Evolutionary conservation across 1,140 invertebrate genomes (phyloP), one percentile per base, ranked within the genome.

Genomic region (Meloidogyne exigua): DNA sequence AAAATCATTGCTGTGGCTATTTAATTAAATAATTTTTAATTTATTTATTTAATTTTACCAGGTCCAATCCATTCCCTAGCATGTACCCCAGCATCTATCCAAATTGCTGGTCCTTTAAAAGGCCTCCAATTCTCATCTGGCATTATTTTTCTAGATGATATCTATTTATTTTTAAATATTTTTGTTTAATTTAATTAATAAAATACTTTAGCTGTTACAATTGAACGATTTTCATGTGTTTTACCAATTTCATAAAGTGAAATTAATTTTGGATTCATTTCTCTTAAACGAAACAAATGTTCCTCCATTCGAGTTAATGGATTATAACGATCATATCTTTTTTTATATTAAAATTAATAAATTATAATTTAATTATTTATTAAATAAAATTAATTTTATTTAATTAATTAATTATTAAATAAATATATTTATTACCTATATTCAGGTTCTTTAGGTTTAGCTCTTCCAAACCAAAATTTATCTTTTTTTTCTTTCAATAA

Each of bases 31-130:
- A 25, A 72, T 21, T 18, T 68, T 68, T 28, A 26, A 15, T 75
- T 75, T 72, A 15, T 18, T 32, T 32, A 32, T 32, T 32, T 32
- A 70, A 44, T 75, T 26, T 18, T 44, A 21, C 73, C 73, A 44
- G 44, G 32, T 36, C 44, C 75, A 57, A 82, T 80, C 81, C 81
- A 82, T 64, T 82, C 81, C 11, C 88, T 62, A 3, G 88, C 88
- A 75, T 89, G 88, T 66, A 89, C 89, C 26, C 88, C 87, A n/a
- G 84, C 87, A 75, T 89, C 88, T 10, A 89, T 81, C 85, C 87
- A 89, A 57, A 89, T 84, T 2, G 82, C 78, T n/a, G 80, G 80
- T 28, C 39, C 77, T 71, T 25, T 79, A 21, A 39, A 77, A n/a
- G 67, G 49, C 1, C 68, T 42, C 28, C 28, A 73, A 15, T 23